Evolutionary conservation across 2,888 invertebrate species (phyloP).

Genomic region (Metacarcinus magister): DNA sequence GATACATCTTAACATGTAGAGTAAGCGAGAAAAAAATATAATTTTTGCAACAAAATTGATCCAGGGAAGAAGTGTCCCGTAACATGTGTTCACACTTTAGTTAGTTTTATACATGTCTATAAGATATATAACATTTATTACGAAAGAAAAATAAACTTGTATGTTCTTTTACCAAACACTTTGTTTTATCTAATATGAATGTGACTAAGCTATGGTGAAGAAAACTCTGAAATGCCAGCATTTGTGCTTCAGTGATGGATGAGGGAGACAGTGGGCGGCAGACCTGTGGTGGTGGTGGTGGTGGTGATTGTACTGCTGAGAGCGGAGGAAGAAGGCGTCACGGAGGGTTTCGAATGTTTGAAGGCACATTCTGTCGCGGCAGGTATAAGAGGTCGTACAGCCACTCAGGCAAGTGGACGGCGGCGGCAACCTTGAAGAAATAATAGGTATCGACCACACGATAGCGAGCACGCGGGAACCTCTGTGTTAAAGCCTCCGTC

Average conservation of each 20-base stretch:
- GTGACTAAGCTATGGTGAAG: background rate
- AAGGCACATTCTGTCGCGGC: background rate
- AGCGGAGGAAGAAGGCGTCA: background rate
- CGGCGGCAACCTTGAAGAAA: constrained; percentile 54
- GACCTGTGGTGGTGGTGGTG: background rate
- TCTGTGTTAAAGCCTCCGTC: constrained; percentile 65
- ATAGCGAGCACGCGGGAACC: constrained; percentile 66
- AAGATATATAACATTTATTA: background rate
- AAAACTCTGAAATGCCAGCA: background rate
- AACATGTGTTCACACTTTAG: background rate
- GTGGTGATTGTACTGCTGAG: background rate
- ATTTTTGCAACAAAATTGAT: background rate
- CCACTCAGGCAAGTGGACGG: constrained; percentile 70
- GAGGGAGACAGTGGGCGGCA: background rate
- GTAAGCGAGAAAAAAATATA: background rate
- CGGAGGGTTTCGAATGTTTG: background rate
- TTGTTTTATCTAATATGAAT: background rate
- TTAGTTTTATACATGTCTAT: background rate
- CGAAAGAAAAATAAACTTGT: background rate
- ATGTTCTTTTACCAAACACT: background rate
- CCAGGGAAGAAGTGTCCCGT: background rate
- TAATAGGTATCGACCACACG: constrained; percentile 57
- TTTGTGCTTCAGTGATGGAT: background rate
- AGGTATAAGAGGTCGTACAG: constrained; percentile 56
- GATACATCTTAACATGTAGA: background rate